Conservation (phyloP, 2,113 vertebrate genomes). For the Ochotona curzoniae region DNA sequence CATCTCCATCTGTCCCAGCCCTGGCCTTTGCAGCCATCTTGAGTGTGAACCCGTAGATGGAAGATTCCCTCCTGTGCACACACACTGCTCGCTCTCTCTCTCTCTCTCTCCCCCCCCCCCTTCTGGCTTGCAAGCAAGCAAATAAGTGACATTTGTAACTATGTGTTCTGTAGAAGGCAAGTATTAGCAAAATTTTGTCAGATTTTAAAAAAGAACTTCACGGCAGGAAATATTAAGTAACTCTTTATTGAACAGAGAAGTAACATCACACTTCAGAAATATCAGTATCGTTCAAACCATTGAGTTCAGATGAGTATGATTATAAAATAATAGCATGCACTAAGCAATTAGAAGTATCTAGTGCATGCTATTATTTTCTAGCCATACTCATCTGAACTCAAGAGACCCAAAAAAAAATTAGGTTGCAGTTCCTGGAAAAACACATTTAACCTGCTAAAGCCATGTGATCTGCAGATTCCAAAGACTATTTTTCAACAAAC, state of each 20-base stretch:
- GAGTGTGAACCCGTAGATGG: too few species aligned
- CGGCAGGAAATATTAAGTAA: neutral
- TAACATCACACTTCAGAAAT: neutral
- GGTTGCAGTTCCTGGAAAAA: neutral
- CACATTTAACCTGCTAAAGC: neutral
- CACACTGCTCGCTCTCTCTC: too few species aligned
- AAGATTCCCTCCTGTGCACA: too few species aligned
- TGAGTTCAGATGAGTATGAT: neutral
- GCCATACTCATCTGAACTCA: too few species aligned
- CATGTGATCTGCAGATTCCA: neutral
- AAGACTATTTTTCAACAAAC: neutral
- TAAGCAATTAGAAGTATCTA: neutral
- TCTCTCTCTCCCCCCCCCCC: too few species aligned
- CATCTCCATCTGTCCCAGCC: too few species aligned
- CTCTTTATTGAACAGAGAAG: neutral
- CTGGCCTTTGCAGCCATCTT: too few species aligned
- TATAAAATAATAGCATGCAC: neutral
- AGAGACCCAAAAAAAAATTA: neutral
- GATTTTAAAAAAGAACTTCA: neutral
- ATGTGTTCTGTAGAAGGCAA: neutral
- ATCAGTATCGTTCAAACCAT: neutral
- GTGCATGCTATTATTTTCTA: too few species aligned
- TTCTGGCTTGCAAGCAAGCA: too few species aligned
- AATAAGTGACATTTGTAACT: too few species aligned
- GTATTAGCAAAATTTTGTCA: neutral